phyloP scores from a whole-genome alignment of 2,113 vertebrate species.

The Eonycteris spelaea region DNA sequence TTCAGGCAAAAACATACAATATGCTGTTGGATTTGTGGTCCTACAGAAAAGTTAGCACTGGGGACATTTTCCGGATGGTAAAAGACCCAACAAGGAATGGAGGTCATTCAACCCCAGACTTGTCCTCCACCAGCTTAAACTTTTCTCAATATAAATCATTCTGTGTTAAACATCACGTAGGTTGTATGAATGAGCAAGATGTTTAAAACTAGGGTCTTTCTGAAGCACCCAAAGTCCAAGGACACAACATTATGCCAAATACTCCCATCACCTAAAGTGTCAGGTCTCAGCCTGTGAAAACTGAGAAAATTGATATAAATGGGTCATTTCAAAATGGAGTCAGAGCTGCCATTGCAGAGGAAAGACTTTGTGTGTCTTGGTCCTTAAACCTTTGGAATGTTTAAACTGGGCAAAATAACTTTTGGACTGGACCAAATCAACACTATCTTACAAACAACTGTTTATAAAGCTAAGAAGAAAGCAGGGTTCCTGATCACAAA shows the following conservation, averaged over 20 bases:
- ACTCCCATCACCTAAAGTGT: background rate
- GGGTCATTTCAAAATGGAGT: background rate
- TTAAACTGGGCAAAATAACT: background rate
- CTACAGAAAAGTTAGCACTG: background rate
- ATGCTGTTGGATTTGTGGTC: too few relatives aligned
- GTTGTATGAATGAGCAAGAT: background rate
- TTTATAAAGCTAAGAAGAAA: background rate
- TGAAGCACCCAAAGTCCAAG: background rate
- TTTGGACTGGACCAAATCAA: background rate
- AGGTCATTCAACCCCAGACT: rapidly evolving
- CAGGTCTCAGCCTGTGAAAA: background rate
- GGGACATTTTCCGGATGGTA: background rate
- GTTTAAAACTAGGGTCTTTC: background rate
- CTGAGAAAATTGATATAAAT: background rate
- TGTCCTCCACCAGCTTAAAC: rapidly evolving
- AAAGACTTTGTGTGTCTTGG: background rate
- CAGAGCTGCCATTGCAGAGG: background rate
- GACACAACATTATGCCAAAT: background rate
- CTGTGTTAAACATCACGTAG: background rate
- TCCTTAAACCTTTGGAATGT: background rate
- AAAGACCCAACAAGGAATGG: rapidly evolving
- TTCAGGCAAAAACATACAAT: background rate
- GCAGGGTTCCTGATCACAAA: background rate
- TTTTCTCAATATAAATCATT: background rate
- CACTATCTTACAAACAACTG: background rate